Evolutionary conservation across 2,888 invertebrate genomes (phyloP).

Genomic region (Oscheius sp.): DNA sequence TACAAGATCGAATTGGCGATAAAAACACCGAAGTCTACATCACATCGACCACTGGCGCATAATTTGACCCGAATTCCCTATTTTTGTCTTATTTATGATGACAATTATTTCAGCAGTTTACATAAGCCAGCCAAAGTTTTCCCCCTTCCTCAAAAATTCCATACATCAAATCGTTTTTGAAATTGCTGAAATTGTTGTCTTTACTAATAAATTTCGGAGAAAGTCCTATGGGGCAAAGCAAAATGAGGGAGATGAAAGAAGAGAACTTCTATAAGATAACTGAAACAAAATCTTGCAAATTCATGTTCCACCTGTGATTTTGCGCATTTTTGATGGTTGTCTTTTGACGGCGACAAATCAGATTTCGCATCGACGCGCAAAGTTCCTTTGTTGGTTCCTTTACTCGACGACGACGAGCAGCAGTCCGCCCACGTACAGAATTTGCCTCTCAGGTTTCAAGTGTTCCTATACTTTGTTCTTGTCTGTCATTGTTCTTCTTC

Average conservation of each 20-base stretch:
- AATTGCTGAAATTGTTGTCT: conserved; percentile 22
- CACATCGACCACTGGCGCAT: conserved; percentile 22
- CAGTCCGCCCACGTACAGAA: not conserved
- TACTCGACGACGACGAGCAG: not conserved
- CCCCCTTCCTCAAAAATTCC: not conserved
- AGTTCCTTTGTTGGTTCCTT: conserved; percentile 32
- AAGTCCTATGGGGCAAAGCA: too few relatives aligned
- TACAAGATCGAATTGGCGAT: conserved; percentile 54
- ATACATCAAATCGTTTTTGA: not conserved
- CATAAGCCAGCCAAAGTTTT: conserved; percentile 13
- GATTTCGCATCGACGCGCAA: conserved; percentile 36
- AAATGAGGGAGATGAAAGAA: too few relatives aligned
- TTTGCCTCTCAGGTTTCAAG: too few relatives aligned
- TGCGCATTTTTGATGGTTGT: conserved; percentile 29
- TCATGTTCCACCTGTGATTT: conserved; percentile 1
- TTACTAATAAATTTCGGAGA: too few relatives aligned
- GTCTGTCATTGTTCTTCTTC: too few relatives aligned
- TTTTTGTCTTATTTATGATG: not conserved
- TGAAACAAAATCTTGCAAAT: too few relatives aligned
- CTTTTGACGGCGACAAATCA: conserved; percentile 31
- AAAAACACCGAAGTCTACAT: conserved; percentile 49
- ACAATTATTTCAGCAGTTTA: conserved; percentile 27
- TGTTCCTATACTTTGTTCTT: too few relatives aligned
- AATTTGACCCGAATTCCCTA: not conserved
- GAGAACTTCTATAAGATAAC: too few relatives aligned